Evolutionary conservation across 2,113 vertebrate species (phyloP), one percentile per base, ranked within the genome.

Genomic region (Phrynocephalus versicolor): DNA sequence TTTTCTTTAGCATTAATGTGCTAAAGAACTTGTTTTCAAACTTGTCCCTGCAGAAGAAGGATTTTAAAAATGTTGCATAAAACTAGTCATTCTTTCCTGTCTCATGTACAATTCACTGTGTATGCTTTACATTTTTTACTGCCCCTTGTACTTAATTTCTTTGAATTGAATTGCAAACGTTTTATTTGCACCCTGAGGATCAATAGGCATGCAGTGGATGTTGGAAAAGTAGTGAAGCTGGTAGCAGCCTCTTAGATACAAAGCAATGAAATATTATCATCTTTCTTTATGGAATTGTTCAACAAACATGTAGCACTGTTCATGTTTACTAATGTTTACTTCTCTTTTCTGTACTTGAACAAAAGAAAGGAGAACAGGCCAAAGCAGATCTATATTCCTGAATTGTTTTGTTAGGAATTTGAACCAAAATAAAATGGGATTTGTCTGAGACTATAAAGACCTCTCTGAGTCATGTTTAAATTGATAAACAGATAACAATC

Each of bases 111-210:
- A 10, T 60, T 89, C 82, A 39, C 73, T 0, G 16, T 18, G 3
- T 0, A 2, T 19, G 67, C 80, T 1, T 33, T 74, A 0, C 64
- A 71, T 45, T 37, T 12, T 39, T 51, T 14, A 12, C 87, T 91
- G 65, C 83, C 60, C 7, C 72, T 45, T 6, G 51, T 83, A 73
- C 39, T 58, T 82, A 35, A 37, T 79, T 33, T 87, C 87, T 83
- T 87, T 77, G 92, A 89, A 91, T 18, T 30, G 85, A 90, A 90
- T 90, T 89, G 80, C 88, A 91, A 93, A 88, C 79, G 87, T 72
- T 88, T 91, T 94, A 91, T 93, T 91, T 80, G 39, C 70, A 80
- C 74, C 81, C 89, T 86, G 85, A 88, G 88, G 82, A 93, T 79
- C 78, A 90, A 72, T 1, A 85, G 88, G 58, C 87, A 71, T 92